Base-by-base conservation (phyloP, 2,113 vertebrate species). In the Haemorhous mexicanus region DNA sequence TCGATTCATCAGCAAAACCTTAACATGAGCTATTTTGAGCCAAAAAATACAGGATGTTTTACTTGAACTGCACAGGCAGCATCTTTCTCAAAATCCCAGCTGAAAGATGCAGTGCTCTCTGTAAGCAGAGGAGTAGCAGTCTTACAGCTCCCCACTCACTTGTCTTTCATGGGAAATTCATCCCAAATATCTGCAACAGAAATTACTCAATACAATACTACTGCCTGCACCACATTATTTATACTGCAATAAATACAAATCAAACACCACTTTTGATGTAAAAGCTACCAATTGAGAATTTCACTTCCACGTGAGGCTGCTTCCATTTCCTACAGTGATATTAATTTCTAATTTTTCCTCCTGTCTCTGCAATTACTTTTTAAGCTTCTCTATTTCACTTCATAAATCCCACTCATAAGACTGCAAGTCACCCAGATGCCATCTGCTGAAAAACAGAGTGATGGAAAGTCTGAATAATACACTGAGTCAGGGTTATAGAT, bases 381-480 rank as follows among this genome's bases (percentile, higher is more conserved):
- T 92, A 92, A 92, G 72, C 72, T 80, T 81, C 83, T 87, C 84
- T 81, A 59, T 87, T 93, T 89, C 92, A 86, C 68, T 90, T 84
- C 56, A 75, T 92, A 90, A 96, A 88, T 87, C 84, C 58, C 69
- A 59, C 55, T 87, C 9, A 1, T 84, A 89, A 74, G 89, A 18
- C 87, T 68, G 64, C 87, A 92, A 95, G 92, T 96, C 95, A 97
- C 93, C 86, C 69, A 72, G 75, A 76, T 89, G 87, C 78, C 93
- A 88, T 90, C 90, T 93, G 86, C 67, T 97, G 92, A 96, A 94
- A 97, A 96, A 90, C 59, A 92, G 75, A 82, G 56, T 84, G 97
- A 95, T 89, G 83, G 87, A 88, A 96, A 96, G 89, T 90, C 95
- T 96, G 93, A 97, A 96, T 94, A 96, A 96, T 49, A 55, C 87